Evolutionary conservation across 2,797 vertebrate genomes (phyloP).

Genomic region (Spondyliosoma cantharus): DNA sequence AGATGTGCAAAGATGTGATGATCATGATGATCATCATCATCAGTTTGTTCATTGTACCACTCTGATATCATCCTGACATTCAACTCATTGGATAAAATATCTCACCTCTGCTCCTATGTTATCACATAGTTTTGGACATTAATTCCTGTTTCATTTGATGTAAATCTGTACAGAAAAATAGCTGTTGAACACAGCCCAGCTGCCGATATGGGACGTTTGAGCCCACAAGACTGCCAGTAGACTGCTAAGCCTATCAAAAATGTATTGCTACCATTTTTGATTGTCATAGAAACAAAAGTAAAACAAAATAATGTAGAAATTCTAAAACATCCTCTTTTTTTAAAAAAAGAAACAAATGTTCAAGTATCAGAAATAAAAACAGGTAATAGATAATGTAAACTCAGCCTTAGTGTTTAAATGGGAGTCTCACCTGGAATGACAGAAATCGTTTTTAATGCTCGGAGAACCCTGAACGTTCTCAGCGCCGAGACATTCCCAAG

Average conservation of each 20-base stretch:
- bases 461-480: slow-evolving; percentile 99
- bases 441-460: slow-evolving; percentile 99
- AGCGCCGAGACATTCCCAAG: slow-evolving; percentile 99
- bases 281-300: slow-evolving; percentile 73
- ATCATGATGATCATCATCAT: too few species aligned
- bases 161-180: slow-evolving; percentile 12
- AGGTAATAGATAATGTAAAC: slow-evolving; percentile 72
- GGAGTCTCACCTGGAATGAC: slow-evolving; percentile 99
- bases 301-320: slow-evolving; percentile 50
- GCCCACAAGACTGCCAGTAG: slow-evolving; percentile 77
- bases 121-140: slow-evolving; percentile 20
- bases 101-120: background rate
- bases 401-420: slow-evolving; percentile 89
- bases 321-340: slow-evolving; percentile 65
- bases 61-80: slow-evolving; percentile 4
- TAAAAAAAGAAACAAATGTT: slow-evolving; percentile 27
- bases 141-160: slow-evolving; percentile 6
- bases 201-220: slow-evolving; percentile 48
- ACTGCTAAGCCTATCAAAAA: slow-evolving; percentile 93
- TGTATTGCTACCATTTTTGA: slow-evolving; percentile 85
- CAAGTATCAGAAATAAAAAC: slow-evolving; percentile 67
- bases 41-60: background rate
- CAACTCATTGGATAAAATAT: background rate
- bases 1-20: slow-evolving; percentile 18
- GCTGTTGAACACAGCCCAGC: slow-evolving; percentile 12